Percentiles rank a stretch among this genome's conserved stretches.
Evolutionary conservation across 1,140 invertebrate species (phyloP).

Genomic region (Chelonus insularis): DNA sequence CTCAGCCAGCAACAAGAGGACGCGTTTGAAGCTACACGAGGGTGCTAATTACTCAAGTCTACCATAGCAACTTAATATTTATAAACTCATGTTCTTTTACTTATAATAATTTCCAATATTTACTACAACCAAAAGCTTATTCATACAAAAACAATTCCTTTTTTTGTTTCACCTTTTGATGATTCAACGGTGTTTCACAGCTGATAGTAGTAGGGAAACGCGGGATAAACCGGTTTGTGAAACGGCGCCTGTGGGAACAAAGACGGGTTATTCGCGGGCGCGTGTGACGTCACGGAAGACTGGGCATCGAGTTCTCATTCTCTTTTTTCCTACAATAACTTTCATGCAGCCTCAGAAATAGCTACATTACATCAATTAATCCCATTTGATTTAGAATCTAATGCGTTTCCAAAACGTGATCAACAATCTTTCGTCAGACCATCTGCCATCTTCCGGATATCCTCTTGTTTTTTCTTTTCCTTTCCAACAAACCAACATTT

Average conservation of each 20-base stretch:
- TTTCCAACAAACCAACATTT: too few species aligned
- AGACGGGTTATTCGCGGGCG: constrained; percentile 48
- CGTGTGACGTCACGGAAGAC: constrained; percentile 46
- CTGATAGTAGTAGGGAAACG: constrained; percentile 46
- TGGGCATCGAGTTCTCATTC: constrained; percentile 5
- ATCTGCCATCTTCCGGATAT: too few species aligned
- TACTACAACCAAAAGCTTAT: too few species aligned
- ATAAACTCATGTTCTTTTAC: too few species aligned
- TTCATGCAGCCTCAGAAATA: not conserved
- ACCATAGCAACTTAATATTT: not conserved
- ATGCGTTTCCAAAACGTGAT: too few species aligned
- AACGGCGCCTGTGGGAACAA: constrained; percentile 52
- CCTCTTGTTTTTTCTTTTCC: too few species aligned
- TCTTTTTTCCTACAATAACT: not conserved
- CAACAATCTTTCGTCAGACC: too few species aligned
- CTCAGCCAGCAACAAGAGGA: not conserved
- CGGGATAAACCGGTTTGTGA: constrained; percentile 48
- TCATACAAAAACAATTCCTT: not conserved
- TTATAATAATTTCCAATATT: too few species aligned
- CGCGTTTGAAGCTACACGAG: not conserved
- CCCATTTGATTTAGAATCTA: too few species aligned
- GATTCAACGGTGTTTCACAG: constrained; percentile 39
- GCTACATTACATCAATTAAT: too few species aligned
- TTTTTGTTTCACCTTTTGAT: not conserved
- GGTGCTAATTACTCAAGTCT: constrained; percentile 1